Evolutionary conservation across 1,140 invertebrate genomes (phyloP).

Genomic region (Odontomachus brunneus): DNA sequence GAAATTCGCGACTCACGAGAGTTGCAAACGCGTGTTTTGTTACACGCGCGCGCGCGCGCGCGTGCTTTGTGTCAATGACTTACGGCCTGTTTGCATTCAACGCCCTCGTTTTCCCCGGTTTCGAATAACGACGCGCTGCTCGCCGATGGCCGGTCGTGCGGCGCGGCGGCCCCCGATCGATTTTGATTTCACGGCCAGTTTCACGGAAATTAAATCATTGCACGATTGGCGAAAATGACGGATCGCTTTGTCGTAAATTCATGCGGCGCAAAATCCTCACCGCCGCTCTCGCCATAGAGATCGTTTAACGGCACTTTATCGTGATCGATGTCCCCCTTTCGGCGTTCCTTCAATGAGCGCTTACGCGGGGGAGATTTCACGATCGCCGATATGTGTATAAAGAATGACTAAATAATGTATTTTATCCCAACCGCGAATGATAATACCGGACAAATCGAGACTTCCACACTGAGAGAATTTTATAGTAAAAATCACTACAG

Average conservation of each 20-base stretch:
- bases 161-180: constrained; percentile 55
- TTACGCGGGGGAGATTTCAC: constrained; percentile 4
- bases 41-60: constrained; percentile 38
- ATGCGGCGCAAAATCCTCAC: constrained; percentile 41
- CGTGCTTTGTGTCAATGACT: constrained; percentile 67
- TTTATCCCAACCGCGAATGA: background rate
- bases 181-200: constrained; percentile 73
- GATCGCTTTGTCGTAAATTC: constrained; percentile 52
- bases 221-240: constrained; percentile 37
- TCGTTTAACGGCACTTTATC: constrained; percentile 23
- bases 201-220: constrained; percentile 69
- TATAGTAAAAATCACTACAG: too few relatives aligned
- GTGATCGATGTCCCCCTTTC: constrained; percentile 4
- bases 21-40: constrained; percentile 22
- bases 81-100: constrained; percentile 63
- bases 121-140: constrained; percentile 45
- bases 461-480: too few relatives aligned
- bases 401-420: background rate
- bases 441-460: background rate
- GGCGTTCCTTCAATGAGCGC: constrained; percentile 1
- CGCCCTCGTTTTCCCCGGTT: constrained; percentile 64
- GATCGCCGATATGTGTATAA: background rate
- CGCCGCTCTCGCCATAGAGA: constrained; percentile 2
- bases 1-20: constrained; percentile 49
- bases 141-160: constrained; percentile 5